Percentiles rank a stretch among this genome's conserved stretches.
These are phyloP conservation scores for Macquaria ambigua DNA, from an alignment of 2,113 vertebrate genomes.

Conservation along the genomic window DNA sequence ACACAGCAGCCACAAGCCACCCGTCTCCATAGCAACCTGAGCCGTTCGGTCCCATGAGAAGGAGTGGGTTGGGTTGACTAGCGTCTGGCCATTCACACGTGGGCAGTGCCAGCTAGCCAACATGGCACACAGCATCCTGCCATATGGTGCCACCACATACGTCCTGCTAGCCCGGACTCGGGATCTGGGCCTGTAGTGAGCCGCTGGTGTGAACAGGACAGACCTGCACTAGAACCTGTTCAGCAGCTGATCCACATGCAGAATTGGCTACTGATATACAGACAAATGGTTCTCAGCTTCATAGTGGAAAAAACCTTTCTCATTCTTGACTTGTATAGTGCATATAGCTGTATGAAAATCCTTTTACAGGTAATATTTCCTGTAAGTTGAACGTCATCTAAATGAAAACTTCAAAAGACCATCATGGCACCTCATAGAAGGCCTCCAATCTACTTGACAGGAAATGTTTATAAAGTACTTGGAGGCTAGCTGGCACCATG, in stretches of 20 bases:
- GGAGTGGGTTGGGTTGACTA: conserved; percentile 82
- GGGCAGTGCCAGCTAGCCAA: conserved; percentile 85
- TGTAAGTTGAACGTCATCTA: background rate
- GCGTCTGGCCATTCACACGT: conserved; percentile 87
- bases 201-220: conserved; percentile 67
- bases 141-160: conserved; percentile 88
- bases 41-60: conserved; percentile 83
- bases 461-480: background rate
- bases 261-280: background rate
- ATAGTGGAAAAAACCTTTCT: background rate
- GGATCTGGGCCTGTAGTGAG: conserved; percentile 60
- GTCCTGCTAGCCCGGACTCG: conserved; percentile 74
- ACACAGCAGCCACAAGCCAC: conserved; percentile 81
- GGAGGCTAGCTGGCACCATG: background rate
- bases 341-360: background rate
- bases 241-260: conserved; percentile 47
- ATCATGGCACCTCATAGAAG: background rate
- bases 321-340: background rate
- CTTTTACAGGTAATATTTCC: background rate
- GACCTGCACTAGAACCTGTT: conserved; percentile 55
- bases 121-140: conserved; percentile 87
- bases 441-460: background rate
- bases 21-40: conserved; percentile 86
- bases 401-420: conserved; percentile 9
- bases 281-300: background rate